Evolutionary conservation across 1,140 invertebrate genomes (phyloP).

Genomic region (Lepidostoma basale): DNA sequence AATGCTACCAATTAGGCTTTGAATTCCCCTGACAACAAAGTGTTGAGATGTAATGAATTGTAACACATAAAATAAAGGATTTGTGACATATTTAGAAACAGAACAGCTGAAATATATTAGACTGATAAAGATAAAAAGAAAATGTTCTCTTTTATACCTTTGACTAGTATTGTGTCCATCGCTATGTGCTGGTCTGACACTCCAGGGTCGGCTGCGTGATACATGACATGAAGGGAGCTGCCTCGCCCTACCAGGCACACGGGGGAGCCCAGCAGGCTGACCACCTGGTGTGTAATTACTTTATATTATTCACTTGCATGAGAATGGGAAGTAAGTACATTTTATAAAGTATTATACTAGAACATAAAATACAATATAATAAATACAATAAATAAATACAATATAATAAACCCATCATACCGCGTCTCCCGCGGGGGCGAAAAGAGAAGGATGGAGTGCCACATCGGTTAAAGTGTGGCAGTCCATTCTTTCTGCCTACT

Average conservation of each 20-base stretch:
- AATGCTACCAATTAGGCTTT: no score
- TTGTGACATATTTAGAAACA: background rate
- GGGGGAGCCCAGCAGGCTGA: constrained; percentile 74
- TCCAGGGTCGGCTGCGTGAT: constrained; percentile 68
- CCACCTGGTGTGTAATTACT: constrained; percentile 49
- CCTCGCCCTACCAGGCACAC: constrained; percentile 73
- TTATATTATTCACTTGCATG: background rate
- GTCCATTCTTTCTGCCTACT: no score
- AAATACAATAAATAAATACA: no score
- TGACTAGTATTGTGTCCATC: constrained; percentile 57
- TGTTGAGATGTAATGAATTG: background rate
- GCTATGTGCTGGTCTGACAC: constrained; percentile 64
- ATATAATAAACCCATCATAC: no score
- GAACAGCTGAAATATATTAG: background rate
- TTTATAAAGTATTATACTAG: no score
- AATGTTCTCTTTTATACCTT: constrained; percentile 47
- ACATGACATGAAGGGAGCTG: constrained; percentile 76
- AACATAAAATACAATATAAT: no score
- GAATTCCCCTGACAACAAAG: no score
- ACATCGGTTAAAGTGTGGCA: no score
- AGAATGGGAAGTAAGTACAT: no score
- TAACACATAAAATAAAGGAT: background rate
- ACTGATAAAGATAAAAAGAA: background rate
- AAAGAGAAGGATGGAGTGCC: no score
- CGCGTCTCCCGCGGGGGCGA: no score